Percentiles rank a stretch among this genome's conserved stretches.
These are phyloP conservation scores for Temnothorax unifasciatus DNA, from an alignment of 2,888 invertebrate species.

Conservation along the genomic window DNA sequence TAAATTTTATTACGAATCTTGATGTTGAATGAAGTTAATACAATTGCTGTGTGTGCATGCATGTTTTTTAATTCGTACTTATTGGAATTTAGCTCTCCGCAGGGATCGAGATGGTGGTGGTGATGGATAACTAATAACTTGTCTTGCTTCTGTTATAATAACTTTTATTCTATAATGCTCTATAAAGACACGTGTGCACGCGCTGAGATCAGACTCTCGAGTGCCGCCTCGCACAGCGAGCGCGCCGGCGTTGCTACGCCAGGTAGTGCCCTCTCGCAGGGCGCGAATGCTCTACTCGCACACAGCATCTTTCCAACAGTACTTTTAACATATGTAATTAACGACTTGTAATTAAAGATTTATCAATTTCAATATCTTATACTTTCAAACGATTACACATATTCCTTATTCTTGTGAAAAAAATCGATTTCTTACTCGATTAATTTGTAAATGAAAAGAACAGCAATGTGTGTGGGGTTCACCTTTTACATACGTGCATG, in stretches of 20 bases:
- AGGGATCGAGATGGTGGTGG: too few species aligned
- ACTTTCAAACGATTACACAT: neutral
- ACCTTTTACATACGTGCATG: neutral
- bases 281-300: too few species aligned
- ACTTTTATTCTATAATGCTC: too few species aligned
- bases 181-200: too few species aligned
- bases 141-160: too few species aligned
- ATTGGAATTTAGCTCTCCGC: too few species aligned
- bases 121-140: too few species aligned
- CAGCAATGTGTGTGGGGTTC: neutral
- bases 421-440: neutral
- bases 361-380: neutral
- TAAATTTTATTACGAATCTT: neutral
- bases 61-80: neutral
- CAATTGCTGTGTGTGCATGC: neutral
- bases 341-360: neutral
- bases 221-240: too few species aligned
- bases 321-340: neutral
- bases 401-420: neutral
- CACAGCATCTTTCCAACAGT: too few species aligned
- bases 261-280: too few species aligned
- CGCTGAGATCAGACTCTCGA: too few species aligned
- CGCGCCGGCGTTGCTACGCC: too few species aligned
- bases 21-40: neutral
- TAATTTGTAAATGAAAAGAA: neutral